Conservation (phyloP, 2,113 vertebrate species). For the Morone chrysops region DNA sequence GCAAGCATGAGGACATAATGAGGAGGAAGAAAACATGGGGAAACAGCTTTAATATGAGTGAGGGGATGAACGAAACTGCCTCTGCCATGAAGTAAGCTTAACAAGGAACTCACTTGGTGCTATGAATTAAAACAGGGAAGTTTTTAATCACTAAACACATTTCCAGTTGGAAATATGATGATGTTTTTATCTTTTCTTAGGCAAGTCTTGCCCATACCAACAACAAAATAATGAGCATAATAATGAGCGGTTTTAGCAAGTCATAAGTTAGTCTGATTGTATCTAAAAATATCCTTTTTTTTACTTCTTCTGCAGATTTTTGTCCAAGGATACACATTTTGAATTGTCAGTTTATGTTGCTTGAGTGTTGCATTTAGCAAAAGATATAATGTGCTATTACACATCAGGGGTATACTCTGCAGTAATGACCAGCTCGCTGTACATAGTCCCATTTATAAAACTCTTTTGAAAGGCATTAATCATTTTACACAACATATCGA, state of each 20-base stretch:
- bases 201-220: neutral
- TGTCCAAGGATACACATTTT: neutral
- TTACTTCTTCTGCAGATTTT: neutral
- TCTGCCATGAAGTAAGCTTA: constrained; percentile 28
- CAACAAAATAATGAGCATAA: constrained; percentile 19
- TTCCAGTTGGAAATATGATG: neutral
- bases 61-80: constrained; percentile 12
- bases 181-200: constrained; percentile 5
- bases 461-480: neutral
- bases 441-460: neutral
- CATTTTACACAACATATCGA: neutral
- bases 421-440: neutral
- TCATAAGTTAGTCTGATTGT: constrained; percentile 6
- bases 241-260: constrained; percentile 19
- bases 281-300: neutral
- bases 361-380: neutral
- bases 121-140: constrained; percentile 34
- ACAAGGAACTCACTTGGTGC: constrained; percentile 23
- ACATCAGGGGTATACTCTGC: neutral
- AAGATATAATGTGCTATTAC: neutral
- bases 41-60: constrained; percentile 44
- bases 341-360: neutral
- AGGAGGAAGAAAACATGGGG: constrained; percentile 60
- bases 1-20: constrained; percentile 68
- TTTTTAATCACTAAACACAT: constrained; percentile 46